Base-by-base conservation (phyloP, 1,140 invertebrate genomes). In the Drosophila nasuta region DNA sequence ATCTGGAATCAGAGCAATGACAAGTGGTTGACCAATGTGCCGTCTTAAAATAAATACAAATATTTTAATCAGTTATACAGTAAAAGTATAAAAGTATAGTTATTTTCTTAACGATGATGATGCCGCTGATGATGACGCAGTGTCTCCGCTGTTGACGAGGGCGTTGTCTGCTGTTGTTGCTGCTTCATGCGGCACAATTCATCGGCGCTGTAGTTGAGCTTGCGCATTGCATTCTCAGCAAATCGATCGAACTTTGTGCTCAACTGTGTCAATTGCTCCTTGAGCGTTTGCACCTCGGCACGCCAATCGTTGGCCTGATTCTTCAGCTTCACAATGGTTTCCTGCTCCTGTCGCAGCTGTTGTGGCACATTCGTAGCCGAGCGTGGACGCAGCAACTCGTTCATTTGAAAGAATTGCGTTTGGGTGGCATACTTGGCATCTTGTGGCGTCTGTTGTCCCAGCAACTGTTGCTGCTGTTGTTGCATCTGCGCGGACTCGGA, bases 1-100 rank as follows among this genome's bases (percentile, higher is more conserved):
- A 13, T 88, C 7, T 92, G 91, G 91, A 92, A 92, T 68, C 91
- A 92, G 54, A 81, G 67, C 60, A 92, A 92, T 4, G 91, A 92
- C 59, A 92, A 92, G 48, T 92, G 85, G 85, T 56, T 92, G 0
- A 92, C 91, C 25, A 64, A 93, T 52, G 77, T 92, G 2, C 93
- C 93, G 41, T 85, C 70, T n/a, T 60, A 64, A 17, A 59, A 33
- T 58, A 35, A 54, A 54, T 33, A 63, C 10, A 10, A 10, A 10
- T 10, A 8, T 38, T 25, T 38, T 38, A 38, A 10, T 38, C 35
- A 38, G 35, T 38, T 48, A 45, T 45, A 48, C 5, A 48, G 3
- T 5, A 20, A 48, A 4, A 48, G 15, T 17, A 48, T 48, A 48
- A 3, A 2, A 13, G 15, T 5, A 15, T 48, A 10, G 15, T 41